These are phyloP conservation scores for Dipodomys merriami DNA, from an alignment of 2,113 vertebrate species.

Conservation along the genomic window DNA sequence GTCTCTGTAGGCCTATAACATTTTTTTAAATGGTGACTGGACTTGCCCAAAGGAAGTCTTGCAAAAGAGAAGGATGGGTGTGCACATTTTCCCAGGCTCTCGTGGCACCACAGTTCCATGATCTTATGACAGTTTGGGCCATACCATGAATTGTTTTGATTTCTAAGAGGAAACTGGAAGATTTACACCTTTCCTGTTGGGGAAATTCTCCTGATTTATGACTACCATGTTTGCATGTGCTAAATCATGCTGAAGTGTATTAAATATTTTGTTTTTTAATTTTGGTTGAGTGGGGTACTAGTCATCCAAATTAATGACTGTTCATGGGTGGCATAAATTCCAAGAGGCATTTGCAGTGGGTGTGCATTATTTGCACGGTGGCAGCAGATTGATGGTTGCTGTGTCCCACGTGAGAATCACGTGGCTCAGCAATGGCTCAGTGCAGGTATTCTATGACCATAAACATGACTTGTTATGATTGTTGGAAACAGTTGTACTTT, in stretches of 20 bases:
- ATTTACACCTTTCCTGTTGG: slow-evolving; percentile 83
- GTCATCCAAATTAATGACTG: slow-evolving; percentile 84
- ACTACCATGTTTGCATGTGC: slow-evolving; percentile 75
- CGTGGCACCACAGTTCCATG: neutral
- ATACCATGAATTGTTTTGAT: slow-evolving; percentile 77
- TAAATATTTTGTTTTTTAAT: slow-evolving; percentile 87
- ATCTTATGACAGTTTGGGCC: slow-evolving; percentile 36
- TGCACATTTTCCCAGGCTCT: neutral
- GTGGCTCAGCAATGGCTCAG: slow-evolving; percentile 55
- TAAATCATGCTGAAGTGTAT: slow-evolving; percentile 82
- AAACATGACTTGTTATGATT: slow-evolving; percentile 80
- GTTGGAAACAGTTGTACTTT: slow-evolving; percentile 77
- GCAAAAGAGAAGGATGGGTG: neutral
- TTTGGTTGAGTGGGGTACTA: slow-evolving; percentile 82
- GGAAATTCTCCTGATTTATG: slow-evolving; percentile 80
- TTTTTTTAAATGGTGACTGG: slow-evolving; percentile 9
- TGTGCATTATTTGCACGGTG: slow-evolving; percentile 71
- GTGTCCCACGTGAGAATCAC: slow-evolving; percentile 65
- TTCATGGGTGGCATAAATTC: slow-evolving; percentile 81
- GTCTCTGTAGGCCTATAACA: neutral
- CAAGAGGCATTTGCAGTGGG: slow-evolving; percentile 68
- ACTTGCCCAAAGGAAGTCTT: neutral
- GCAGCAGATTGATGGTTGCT: slow-evolving; percentile 79
- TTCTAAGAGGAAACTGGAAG: slow-evolving; percentile 75
- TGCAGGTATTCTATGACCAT: slow-evolving; percentile 55